These are phyloP conservation scores for Austrolebias charrua DNA, from an alignment of 2,797 vertebrate genomes.

Conservation along the genomic window DNA sequence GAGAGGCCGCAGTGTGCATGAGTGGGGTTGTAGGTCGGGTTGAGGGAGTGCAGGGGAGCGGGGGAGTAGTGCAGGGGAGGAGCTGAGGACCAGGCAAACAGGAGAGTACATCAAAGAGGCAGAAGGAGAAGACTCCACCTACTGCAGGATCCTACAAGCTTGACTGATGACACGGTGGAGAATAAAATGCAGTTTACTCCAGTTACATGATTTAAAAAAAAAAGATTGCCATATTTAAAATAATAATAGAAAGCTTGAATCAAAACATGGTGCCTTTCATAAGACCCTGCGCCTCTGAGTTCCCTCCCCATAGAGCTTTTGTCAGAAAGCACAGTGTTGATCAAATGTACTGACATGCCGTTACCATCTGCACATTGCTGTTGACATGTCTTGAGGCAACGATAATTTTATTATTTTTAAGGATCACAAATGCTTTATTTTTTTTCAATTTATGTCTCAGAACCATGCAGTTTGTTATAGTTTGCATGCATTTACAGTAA, in stretches of 20 bases:
- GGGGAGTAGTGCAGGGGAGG: slow-evolving; percentile 68
- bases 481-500: slow-evolving; percentile 39
- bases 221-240: slow-evolving; percentile 50
- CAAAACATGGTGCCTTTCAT: slow-evolving; percentile 47
- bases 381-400: slow-evolving; percentile 52
- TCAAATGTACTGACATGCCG: slow-evolving; percentile 62
- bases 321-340: slow-evolving; percentile 67
- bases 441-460: slow-evolving; percentile 21
- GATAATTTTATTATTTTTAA: slow-evolving; percentile 11
- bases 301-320: slow-evolving; percentile 59
- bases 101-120: slow-evolving; percentile 71
- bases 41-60: slow-evolving; percentile 66
- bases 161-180: slow-evolving; percentile 59
- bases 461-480: slow-evolving; percentile 50
- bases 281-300: slow-evolving; percentile 66
- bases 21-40: slow-evolving; percentile 72
- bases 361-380: slow-evolving; percentile 59
- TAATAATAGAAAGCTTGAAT: slow-evolving; percentile 53
- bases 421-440: slow-evolving; percentile 39
- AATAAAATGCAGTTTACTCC: slow-evolving; percentile 59
- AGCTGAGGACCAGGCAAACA: slow-evolving; percentile 73
- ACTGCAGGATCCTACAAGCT: slow-evolving; percentile 71
- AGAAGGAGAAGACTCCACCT: slow-evolving; percentile 70
- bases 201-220: too few species aligned
- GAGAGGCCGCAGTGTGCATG: slow-evolving; percentile 77